Conservation (phyloP, 2,888 invertebrate genomes). For the Ptilodon capucinus region DNA sequence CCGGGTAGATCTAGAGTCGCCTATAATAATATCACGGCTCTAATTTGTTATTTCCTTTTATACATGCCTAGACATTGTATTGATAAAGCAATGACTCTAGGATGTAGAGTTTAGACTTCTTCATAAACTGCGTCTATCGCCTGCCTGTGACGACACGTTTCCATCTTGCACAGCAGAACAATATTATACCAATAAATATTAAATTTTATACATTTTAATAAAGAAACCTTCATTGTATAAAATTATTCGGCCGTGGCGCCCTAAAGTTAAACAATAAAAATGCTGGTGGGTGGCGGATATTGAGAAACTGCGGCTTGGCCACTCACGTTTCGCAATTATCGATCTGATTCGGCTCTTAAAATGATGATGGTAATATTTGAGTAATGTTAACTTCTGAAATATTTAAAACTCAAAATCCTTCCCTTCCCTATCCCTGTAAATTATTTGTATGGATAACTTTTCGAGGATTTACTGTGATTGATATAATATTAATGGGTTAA, state of each 20-base stretch:
- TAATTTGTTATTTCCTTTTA: constrained; percentile 46
- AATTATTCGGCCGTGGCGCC: constrained; percentile 4
- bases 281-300: constrained; percentile 56
- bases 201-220: neutral
- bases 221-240: neutral
- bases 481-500: too few species aligned
- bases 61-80: constrained; percentile 37
- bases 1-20: constrained; percentile 47
- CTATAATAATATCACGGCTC: constrained; percentile 47
- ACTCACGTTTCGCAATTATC: constrained; percentile 54
- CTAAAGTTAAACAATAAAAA: constrained; percentile 29
- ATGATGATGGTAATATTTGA: constrained; percentile 12
- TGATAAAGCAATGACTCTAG: constrained; percentile 19
- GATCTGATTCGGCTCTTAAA: constrained; percentile 41
- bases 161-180: neutral
- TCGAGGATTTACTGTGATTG: too few species aligned
- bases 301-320: constrained; percentile 44
- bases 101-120: constrained; percentile 10
- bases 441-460: neutral
- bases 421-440: neutral
- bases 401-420: neutral
- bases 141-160: constrained; percentile 3
- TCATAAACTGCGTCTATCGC: neutral
- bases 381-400: constrained; percentile 4
- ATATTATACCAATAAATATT: neutral